Percentiles rank a stretch among this genome's conserved stretches.
These are phyloP conservation scores for Carpatolechia fugitivella DNA, from an alignment of 2,888 invertebrate species.

Conservation along the genomic window DNA sequence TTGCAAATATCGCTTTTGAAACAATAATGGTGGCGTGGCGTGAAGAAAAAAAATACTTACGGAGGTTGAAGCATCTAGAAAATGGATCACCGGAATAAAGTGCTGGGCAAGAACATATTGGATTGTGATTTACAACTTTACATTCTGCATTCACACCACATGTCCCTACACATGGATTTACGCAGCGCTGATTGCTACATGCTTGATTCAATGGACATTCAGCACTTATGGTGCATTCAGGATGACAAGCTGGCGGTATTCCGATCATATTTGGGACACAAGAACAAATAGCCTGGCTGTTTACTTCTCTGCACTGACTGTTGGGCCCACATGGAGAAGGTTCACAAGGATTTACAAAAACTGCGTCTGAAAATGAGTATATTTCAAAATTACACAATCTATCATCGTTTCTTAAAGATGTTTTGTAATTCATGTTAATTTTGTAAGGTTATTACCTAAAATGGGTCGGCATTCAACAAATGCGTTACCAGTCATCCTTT, in stretches of 20 bases:
- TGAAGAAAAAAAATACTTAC: too few relatives aligned
- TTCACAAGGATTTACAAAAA: slow-evolving; percentile 78
- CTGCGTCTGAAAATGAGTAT: slow-evolving; percentile 76
- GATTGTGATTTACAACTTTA: slow-evolving; percentile 87
- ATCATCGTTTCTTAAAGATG: too few relatives aligned
- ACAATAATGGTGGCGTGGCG: too few relatives aligned
- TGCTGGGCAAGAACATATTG: slow-evolving; percentile 84
- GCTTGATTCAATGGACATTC: slow-evolving; percentile 86
- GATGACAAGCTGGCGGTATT: slow-evolving; percentile 83
- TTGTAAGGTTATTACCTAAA: slow-evolving; percentile 61
- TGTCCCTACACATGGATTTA: slow-evolving; percentile 85
- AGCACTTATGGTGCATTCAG: slow-evolving; percentile 85
- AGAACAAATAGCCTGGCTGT: slow-evolving; percentile 84
- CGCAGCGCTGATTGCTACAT: slow-evolving; percentile 84
- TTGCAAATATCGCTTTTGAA: background rate
- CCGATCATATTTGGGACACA: slow-evolving; percentile 83
- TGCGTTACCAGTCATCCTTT: slow-evolving; percentile 84
- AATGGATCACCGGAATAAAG: slow-evolving; percentile 84
- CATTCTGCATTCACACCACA: slow-evolving; percentile 86
- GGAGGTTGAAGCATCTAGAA: slow-evolving; percentile 76
- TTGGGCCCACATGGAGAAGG: slow-evolving; percentile 83
- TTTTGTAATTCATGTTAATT: too few relatives aligned
- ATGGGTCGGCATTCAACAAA: slow-evolving; percentile 81
- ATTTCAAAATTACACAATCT: too few relatives aligned
- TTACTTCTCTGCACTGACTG: slow-evolving; percentile 80